These are phyloP conservation scores for Drosophila grimshawi DNA, from an alignment of 1,140 invertebrate genomes.

Conservation along the genomic window DNA sequence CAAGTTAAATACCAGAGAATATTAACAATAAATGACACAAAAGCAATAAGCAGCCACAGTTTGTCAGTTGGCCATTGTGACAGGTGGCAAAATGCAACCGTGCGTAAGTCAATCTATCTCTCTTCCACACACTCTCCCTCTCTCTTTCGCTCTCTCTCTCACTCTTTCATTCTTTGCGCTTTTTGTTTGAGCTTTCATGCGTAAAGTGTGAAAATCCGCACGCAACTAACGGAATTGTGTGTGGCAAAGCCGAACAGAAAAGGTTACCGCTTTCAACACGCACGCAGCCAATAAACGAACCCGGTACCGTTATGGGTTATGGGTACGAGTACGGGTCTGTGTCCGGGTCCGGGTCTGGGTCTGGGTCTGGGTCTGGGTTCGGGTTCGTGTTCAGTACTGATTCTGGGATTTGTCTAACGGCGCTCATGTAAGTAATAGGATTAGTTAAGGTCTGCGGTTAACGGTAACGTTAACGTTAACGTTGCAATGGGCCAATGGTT, in stretches of 20 bases:
- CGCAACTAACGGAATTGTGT: conserved; percentile 38
- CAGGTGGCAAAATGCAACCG: conserved; percentile 56
- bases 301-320: not conserved
- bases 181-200: conserved; percentile 31
- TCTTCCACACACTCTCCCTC: not conserved
- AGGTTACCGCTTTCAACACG: conserved; percentile 31
- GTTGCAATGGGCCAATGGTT: not conserved
- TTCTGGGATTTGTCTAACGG: conserved; percentile 22
- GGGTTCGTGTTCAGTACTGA: not conserved
- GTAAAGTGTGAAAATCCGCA: conserved; percentile 56
- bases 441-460: conserved; percentile 33
- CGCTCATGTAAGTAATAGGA: conserved; percentile 50
- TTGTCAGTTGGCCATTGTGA: not conserved
- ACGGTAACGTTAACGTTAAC: not conserved
- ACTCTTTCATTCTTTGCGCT: not conserved
- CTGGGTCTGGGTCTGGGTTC: not conserved
- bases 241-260: conserved; percentile 28
- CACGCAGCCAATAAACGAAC: not conserved
- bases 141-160: not conserved
- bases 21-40: conserved; percentile 13
- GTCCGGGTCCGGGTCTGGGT: not conserved
- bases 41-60: conserved; percentile 23
- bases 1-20: conserved; percentile 41
- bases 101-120: conserved; percentile 36
- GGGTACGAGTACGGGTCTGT: not conserved